Conservation (phyloP, 2,797 vertebrate genomes). For the Furcifer pardalis region DNA sequence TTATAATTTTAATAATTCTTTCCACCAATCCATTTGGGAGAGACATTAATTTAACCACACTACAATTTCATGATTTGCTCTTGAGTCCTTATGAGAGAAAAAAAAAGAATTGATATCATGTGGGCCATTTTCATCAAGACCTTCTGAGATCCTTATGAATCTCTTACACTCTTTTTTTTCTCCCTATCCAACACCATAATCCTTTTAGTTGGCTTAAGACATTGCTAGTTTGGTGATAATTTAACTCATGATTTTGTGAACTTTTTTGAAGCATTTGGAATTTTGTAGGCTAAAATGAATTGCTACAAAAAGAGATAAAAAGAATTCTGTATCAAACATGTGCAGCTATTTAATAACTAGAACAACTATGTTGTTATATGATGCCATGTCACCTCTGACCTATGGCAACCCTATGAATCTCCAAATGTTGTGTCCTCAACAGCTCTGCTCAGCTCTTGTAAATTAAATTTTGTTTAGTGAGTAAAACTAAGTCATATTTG, state of each 20-base stretch:
- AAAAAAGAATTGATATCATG: neutral
- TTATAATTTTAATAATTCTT: neutral
- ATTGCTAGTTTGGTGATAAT: neutral
- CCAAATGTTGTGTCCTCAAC: too few species aligned
- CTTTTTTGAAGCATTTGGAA: neutral
- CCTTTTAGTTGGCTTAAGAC: neutral
- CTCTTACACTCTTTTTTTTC: neutral
- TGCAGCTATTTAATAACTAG: constrained; percentile 50
- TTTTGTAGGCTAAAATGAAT: neutral
- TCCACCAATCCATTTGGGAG: neutral
- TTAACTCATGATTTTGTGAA: neutral
- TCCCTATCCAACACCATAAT: neutral
- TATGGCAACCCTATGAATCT: too few species aligned
- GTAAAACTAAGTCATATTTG: too few species aligned
- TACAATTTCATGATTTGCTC: neutral
- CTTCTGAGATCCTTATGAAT: neutral
- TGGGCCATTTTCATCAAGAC: neutral
- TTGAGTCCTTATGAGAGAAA: neutral
- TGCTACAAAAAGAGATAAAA: constrained; percentile 35
- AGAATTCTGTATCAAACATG: constrained; percentile 54
- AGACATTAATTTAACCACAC: neutral
- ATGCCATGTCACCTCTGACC: too few species aligned
- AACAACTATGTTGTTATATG: constrained; percentile 46
- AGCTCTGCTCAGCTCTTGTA: too few species aligned
- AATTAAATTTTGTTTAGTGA: too few species aligned